Conservation (phyloP, 2,113 vertebrate species). For the Sakesphorus luctuosus region DNA sequence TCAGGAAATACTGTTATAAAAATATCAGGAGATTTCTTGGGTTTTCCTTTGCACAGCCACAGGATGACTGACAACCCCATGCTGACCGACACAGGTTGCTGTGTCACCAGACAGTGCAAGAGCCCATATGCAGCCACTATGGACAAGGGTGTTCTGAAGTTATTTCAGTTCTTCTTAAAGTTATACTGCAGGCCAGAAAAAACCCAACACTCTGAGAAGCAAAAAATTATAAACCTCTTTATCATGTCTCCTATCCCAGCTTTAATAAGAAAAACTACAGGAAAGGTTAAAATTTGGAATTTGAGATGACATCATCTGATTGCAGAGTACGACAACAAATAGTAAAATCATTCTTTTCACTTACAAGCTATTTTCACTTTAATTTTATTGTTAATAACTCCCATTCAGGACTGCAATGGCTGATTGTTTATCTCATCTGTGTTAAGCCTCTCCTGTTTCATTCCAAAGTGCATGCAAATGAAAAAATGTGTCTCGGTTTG, state of each 20-base stretch:
- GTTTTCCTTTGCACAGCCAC: background rate
- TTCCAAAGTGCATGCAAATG: background rate
- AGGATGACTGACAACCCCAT: fast-evolving
- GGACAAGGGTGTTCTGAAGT: background rate
- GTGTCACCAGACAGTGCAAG: background rate
- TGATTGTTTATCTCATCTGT: background rate
- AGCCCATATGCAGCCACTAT: background rate
- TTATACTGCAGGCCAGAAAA: background rate
- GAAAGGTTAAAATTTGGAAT: background rate
- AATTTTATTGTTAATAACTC: background rate
- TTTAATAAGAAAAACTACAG: background rate
- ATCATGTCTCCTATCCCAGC: background rate
- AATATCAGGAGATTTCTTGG: background rate
- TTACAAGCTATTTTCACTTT: background rate
- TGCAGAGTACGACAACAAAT: background rate
- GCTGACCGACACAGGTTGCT: background rate
- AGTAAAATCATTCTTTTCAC: background rate
- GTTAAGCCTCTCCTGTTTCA: background rate
- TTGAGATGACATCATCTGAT: background rate
- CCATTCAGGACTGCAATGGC: background rate
- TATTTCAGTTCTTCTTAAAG: background rate
- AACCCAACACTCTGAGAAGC: background rate
- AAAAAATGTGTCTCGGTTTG: background rate
- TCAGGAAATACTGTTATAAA: background rate
- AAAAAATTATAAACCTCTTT: background rate